Evolutionary conservation across 2,888 invertebrate species (phyloP).

Genomic region (Apotomis betuletana): DNA sequence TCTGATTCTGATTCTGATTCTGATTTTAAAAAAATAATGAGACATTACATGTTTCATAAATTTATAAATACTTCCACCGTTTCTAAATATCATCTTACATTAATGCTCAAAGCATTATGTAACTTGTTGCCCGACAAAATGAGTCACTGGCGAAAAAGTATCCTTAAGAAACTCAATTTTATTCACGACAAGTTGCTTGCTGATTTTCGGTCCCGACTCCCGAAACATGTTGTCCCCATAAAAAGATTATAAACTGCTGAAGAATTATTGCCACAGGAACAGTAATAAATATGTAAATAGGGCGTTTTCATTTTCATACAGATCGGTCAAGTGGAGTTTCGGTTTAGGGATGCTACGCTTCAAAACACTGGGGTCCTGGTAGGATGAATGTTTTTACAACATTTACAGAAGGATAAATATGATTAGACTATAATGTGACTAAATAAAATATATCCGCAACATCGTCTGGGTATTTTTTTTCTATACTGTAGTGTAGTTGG

Average conservation of each 20-base stretch:
- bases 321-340: conserved; percentile 16
- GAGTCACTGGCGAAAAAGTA: conserved; percentile 1
- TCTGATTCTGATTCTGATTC: too few relatives aligned
- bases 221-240: conserved; percentile 27
- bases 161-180: conserved; percentile 22
- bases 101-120: not conserved
- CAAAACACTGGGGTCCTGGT: conserved; percentile 8
- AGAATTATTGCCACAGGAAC: conserved; percentile 29
- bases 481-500: too few relatives aligned
- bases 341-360: conserved; percentile 14
- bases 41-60: too few relatives aligned
- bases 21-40: too few relatives aligned
- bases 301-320: conserved; percentile 26
- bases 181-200: conserved; percentile 27
- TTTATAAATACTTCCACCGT: not conserved
- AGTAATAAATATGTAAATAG: conserved; percentile 37
- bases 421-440: too few relatives aligned
- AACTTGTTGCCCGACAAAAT: conserved; percentile 17
- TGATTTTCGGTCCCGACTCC: conserved; percentile 1
- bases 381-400: not conserved
- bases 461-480: too few relatives aligned
- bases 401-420: not conserved
- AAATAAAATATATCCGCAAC: too few relatives aligned
- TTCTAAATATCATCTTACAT: not conserved
- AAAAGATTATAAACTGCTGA: conserved; percentile 35